Base-by-base conservation (phyloP, 2,888 invertebrate species). In the Lordiphosa andalusiaca region DNA sequence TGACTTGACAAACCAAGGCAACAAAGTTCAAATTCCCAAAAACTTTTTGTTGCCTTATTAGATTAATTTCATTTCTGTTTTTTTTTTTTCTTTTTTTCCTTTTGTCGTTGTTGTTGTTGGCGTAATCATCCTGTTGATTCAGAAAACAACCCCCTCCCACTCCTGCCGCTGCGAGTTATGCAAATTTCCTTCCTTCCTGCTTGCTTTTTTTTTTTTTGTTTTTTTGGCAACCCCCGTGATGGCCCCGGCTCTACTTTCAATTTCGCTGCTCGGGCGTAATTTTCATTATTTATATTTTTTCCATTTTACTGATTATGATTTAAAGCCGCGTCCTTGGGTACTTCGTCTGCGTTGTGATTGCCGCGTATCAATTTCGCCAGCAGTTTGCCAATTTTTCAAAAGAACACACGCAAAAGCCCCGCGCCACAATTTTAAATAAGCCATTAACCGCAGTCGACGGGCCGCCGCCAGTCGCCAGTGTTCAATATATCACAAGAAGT, bases 311-410 rank as follows among this genome's bases (percentile, higher is more conserved):
- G 87, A 87, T 86, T 87, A 86, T 86, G 86, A 86, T 86, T 86
- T 87, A 86, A 81, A 57, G 86, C 81, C 68, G 44, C 69, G 46
- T 52, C 65, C 48, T 37, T 35, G 54, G 53, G 25, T 30, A 19
- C 46, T 6, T 2, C 7, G n/a, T 35, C 35, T 19, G 75, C 69
- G 69, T 73, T 62, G 62, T 81, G 82, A 83, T 85, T 84, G 85
- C 82, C 71, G 78, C 74, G 83, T 88, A 86, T 86, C 88, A 86
- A 87, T 87, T 88, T 88, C 85, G 73, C 67, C 66, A 63, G 64
- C 69, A 69, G 73, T 83, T 84, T 87, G 81, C 85, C 85, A 86
- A 87, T 87, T 88, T 87, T 80, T 87, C 88, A 86, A 86, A 87
- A 74, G 56, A 25, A 25, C 25, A 25, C 25, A 25, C 25, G 25